A percentile compares a stretch with the other conserved stretches of the same genome.
Evolutionary conservation across 37 sponge, comb jelly and placozoan genomes (phyloP).

Genomic region (Tethya wilhelma): DNA sequence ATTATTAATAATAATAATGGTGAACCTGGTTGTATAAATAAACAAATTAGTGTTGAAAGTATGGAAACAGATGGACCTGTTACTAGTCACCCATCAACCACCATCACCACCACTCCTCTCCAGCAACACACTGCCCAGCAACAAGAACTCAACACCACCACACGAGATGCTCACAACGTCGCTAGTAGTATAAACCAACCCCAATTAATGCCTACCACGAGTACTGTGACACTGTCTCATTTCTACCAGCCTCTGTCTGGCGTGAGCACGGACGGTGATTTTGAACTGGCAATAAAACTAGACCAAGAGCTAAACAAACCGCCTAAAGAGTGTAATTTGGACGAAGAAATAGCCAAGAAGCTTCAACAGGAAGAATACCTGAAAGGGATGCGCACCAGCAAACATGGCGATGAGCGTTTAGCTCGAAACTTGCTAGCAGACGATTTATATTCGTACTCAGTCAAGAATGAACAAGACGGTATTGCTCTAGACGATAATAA

Average conservation of each 20-base stretch:
- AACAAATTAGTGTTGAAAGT: no score
- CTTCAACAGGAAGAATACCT: slow-evolving; percentile 9
- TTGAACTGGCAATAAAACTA: background rate
- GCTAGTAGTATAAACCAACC: background rate
- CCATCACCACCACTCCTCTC: no score
- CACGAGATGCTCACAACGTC: background rate
- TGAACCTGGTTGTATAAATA: no score
- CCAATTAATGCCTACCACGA: background rate
- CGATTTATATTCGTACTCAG: background rate
- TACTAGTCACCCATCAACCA: no score
- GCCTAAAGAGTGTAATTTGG: background rate
- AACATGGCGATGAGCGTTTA: background rate
- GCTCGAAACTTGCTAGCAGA: background rate
- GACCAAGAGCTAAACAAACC: background rate
- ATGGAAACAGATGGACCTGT: no score
- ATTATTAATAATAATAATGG: no score
- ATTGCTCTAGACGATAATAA: background rate
- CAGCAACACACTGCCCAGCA: no score
- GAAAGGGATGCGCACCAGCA: background rate
- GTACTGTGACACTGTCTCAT: background rate
- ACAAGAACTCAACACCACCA: no score
- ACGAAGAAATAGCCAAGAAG: background rate
- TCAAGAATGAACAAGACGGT: background rate
- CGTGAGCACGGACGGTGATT: slow-evolving; percentile 1
- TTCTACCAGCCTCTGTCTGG: no score